Percentiles rank a stretch among this genome's conserved stretches.
These are phyloP conservation scores for Drosophila lacicola DNA, from an alignment of 2,888 invertebrate genomes.

Conservation along the genomic window DNA sequence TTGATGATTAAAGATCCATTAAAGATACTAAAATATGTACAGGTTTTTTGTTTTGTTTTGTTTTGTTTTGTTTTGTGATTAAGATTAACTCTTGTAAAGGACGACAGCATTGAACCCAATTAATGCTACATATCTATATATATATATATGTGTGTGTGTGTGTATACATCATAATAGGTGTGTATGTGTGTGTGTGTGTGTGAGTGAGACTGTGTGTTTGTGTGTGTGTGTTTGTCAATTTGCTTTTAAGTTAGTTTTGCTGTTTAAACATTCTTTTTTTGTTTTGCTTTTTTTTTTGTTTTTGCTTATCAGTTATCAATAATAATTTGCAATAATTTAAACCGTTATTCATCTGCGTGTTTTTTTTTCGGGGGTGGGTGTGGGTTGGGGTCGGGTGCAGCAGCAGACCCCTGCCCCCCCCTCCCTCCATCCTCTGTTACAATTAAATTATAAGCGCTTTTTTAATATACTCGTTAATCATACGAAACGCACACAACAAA, in stretches of 20 bases:
- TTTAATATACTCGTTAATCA: slow-evolving; percentile 72
- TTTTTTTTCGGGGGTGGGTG: background rate
- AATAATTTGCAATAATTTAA: slow-evolving; percentile 76
- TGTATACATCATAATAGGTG: slow-evolving; percentile 56
- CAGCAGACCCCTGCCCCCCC: slow-evolving; percentile 22
- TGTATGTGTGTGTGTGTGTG: slow-evolving; percentile 37
- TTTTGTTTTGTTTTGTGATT: slow-evolving; percentile 33
- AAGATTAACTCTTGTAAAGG: slow-evolving; percentile 64
- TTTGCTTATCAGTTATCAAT: slow-evolving; percentile 49
- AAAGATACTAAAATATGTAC: slow-evolving; percentile 71
- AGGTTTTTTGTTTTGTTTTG: slow-evolving; percentile 46
- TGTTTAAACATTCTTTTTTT: slow-evolving; percentile 34
- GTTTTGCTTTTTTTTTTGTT: background rate
- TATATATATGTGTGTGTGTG: slow-evolving; percentile 27
- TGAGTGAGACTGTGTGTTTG: slow-evolving; percentile 41
- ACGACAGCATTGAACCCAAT: slow-evolving; percentile 75
- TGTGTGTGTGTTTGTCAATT: slow-evolving; percentile 17
- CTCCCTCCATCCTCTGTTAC: slow-evolving; percentile 41
- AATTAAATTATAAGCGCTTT: slow-evolving; percentile 78
- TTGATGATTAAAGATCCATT: slow-evolving; percentile 56
- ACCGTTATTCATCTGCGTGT: slow-evolving; percentile 50
- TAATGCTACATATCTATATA: slow-evolving; percentile 50
- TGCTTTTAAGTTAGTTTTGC: slow-evolving; percentile 50
- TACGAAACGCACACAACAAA: slow-evolving; percentile 11
- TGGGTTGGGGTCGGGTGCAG: slow-evolving; percentile 21